Conservation (phyloP, 2,888 invertebrate genomes). For the Zele albiditarsus region DNA sequence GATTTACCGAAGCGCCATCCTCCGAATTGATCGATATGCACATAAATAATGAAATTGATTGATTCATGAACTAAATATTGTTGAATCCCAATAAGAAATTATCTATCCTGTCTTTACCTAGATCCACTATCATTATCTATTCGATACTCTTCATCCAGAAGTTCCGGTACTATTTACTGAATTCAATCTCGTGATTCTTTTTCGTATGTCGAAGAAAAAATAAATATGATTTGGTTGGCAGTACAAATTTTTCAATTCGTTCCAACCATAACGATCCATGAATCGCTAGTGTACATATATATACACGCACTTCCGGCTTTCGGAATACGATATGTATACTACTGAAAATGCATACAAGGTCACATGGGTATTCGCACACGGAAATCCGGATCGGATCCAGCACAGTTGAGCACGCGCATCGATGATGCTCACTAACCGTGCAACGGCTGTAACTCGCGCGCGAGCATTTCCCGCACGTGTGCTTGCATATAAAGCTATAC, state of each 20-base stretch:
- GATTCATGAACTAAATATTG: too few species aligned
- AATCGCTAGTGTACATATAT: constrained; percentile 44
- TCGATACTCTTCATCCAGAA: too few species aligned
- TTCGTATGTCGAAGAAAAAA: too few species aligned
- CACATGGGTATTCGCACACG: constrained; percentile 66
- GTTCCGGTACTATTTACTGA: too few species aligned
- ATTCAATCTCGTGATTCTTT: too few species aligned
- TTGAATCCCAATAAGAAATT: too few species aligned
- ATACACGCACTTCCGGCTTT: constrained; percentile 61
- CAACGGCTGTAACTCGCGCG: constrained; percentile 35
- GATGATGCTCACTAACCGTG: constrained; percentile 42
- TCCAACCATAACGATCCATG: constrained; percentile 54
- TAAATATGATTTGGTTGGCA: constrained; percentile 35
- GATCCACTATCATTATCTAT: too few species aligned
- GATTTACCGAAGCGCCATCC: too few species aligned
- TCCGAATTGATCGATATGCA: too few species aligned
- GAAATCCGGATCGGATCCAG: constrained; percentile 64
- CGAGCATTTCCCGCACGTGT: constrained; percentile 48
- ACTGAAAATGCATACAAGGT: constrained; percentile 59
- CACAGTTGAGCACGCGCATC: constrained; percentile 43
- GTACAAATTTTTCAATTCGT: constrained; percentile 44
- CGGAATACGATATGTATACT: constrained; percentile 55
- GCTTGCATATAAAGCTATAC: constrained; percentile 35
- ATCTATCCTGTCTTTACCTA: too few species aligned
- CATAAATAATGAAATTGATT: too few species aligned